Evolutionary conservation across 2,888 invertebrate genomes (phyloP).

Genomic region (Caenorhabditis macrosperma): DNA sequence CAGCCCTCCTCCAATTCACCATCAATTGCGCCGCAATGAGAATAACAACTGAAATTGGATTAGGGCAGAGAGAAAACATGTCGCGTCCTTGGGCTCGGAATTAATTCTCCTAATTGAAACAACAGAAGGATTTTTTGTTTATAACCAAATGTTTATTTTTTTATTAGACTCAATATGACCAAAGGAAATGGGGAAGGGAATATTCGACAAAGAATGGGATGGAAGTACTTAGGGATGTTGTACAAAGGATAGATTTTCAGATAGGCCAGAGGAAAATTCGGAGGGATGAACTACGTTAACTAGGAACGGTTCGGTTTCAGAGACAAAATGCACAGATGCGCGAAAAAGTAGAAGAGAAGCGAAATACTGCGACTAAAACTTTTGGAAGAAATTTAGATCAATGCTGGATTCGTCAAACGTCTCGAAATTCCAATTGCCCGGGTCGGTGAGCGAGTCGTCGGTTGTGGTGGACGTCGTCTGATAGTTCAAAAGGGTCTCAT

Average conservation of each 20-base stretch:
- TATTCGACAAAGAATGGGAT: background rate
- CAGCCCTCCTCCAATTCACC: background rate
- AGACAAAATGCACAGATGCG: background rate
- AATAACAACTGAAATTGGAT: background rate
- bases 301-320: too few relatives aligned
- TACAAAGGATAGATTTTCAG: background rate
- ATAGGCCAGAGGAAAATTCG: background rate
- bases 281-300: background rate
- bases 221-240: background rate
- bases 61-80: background rate
- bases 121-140: background rate
- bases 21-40: too few relatives aligned
- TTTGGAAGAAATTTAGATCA: conserved; percentile 37
- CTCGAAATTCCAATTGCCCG: conserved; percentile 51
- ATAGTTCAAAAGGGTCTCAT: conserved; percentile 6
- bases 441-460: conserved; percentile 23
- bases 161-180: conserved; percentile 10
- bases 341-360: background rate
- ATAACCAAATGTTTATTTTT: conserved; percentile 6
- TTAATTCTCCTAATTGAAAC: background rate
- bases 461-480: background rate
- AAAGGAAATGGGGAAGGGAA: background rate
- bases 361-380: conserved; percentile 1
- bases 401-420: conserved; percentile 28
- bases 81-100: background rate